A percentile compares a stretch with the other conserved stretches of the same genome.
These are phyloP conservation scores for Paralvinella palmiformis DNA, from an alignment of 1,140 invertebrate genomes.

Conservation along the genomic window DNA sequence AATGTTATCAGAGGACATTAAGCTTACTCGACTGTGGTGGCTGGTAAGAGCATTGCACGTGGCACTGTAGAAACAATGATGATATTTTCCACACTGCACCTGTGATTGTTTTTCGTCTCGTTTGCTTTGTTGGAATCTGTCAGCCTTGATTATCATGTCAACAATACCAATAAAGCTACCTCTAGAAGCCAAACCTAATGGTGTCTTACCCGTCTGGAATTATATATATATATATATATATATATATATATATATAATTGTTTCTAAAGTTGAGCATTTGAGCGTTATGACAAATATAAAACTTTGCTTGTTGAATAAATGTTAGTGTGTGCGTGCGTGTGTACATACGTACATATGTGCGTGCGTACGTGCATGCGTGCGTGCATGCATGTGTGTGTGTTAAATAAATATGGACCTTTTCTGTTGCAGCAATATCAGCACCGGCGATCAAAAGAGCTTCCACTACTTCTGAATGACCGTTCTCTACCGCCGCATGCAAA, in stretches of 20 bases:
- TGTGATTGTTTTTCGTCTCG: constrained; percentile 1
- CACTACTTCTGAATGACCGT: constrained; percentile 64
- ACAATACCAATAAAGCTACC: constrained; percentile 78
- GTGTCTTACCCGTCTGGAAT: constrained; percentile 59
- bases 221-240: background rate
- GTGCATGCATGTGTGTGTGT: background rate
- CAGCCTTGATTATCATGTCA: constrained; percentile 75
- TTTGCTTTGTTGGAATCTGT: constrained; percentile 22
- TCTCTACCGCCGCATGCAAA: constrained; percentile 67
- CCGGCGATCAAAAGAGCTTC: constrained; percentile 61
- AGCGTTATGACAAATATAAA: background rate
- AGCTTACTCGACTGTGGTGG: constrained; percentile 25
- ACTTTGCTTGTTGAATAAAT: background rate
- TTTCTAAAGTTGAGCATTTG: background rate
- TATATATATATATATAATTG: background rate
- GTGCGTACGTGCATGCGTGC: background rate
- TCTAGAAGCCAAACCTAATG: constrained; percentile 65
- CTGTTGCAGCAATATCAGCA: constrained; percentile 60
- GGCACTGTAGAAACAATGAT: constrained; percentile 21
- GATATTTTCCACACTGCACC: constrained; percentile 16
- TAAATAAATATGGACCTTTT: constrained; percentile 53
- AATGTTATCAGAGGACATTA: no score
- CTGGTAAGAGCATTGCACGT: constrained; percentile 17
- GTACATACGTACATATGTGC: background rate
- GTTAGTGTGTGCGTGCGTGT: background rate